Evolutionary conservation across 1,140 invertebrate species (phyloP), one percentile per base, ranked within the genome.

Genomic region (Apis laboriosa): DNA sequence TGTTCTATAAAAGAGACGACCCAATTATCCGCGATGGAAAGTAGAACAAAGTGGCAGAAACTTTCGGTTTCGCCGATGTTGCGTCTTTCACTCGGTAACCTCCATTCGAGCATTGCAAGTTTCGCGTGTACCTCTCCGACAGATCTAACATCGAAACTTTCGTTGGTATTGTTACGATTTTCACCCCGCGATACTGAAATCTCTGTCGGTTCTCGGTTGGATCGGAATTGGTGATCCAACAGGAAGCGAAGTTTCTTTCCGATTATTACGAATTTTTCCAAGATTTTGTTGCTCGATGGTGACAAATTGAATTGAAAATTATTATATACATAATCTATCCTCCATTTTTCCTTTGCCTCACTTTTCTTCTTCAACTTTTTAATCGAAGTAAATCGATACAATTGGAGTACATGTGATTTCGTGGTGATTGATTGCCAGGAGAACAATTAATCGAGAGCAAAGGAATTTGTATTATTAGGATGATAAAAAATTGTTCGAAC

Each of bases 1-100:
- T 4, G 34, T 43, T 7, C 34, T 43, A 43, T 43, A 43, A 43
- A 43, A 43, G 56, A 55, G 79, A 28, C 71, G 84, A 90, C 86
- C 89, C 34, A 84, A 89, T 90, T 87, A 83, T 66, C 73, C 81
- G 34, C 77, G 82, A 75, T 90, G 85, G 89, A 89, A 90, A 90
- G 89, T 90, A 84, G 89, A 86, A 77, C 89, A 83, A 84, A 63
- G 34, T 82, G 73, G 76, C 19, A 58, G 56, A 88, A 43, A 90
- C 89, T 90, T 90, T 90, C 88, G 74, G 72, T 90, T 90, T 90
- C 86, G 89, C 85, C 80, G 74, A 56, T 21, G 74, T 61, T 61
- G 2, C 2, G 82, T 87, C 86, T 89, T 89, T 90, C 87, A 84
- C 89, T 90, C 66, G 72, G 76, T 80, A 84, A 84, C 83, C 84